A percentile compares a stretch with the other conserved stretches of the same genome.
phyloP scores from a whole-genome alignment of 2,113 vertebrate species.

The Polypterus senegalus region DNA sequence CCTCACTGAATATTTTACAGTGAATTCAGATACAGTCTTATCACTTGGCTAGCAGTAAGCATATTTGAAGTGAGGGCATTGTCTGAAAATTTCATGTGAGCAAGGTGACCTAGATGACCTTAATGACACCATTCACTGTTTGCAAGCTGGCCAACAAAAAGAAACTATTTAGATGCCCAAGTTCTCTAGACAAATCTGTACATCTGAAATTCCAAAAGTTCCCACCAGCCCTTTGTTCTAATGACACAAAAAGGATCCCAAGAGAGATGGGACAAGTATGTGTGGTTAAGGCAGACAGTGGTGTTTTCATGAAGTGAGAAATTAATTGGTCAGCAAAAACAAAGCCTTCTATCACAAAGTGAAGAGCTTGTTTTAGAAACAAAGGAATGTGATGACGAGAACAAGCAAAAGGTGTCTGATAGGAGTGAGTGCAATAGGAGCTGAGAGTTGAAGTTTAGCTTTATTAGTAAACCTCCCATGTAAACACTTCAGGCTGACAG shows the following conservation, averaged over 20 bases:
- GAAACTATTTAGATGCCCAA: not conserved
- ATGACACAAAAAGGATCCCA: not conserved
- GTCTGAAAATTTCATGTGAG: not conserved
- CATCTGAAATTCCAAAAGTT: not conserved
- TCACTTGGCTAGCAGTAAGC: too few species aligned
- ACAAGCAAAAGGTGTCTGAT: not conserved
- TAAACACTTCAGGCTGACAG: too few species aligned
- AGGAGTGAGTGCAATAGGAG: not conserved
- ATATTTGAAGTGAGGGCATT: too few species aligned
- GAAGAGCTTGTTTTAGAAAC: not conserved
- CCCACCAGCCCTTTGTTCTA: not conserved
- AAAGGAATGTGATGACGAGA: not conserved
- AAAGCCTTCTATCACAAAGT: not conserved
- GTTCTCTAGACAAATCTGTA: not conserved
- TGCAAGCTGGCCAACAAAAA: not conserved
- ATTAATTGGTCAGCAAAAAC: not conserved
- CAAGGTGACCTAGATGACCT: not conserved
- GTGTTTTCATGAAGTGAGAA: not conserved
- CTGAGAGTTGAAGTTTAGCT: too few species aligned
- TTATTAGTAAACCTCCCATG: too few species aligned
- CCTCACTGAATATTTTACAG: too few species aligned
- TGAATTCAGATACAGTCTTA: too few species aligned
- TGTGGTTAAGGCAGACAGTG: not conserved
- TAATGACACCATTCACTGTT: not conserved
- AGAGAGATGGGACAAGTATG: not conserved